These are phyloP conservation scores for Sebastes cheni DNA, from an alignment of 2,797 vertebrate species.

Conservation along the genomic window DNA sequence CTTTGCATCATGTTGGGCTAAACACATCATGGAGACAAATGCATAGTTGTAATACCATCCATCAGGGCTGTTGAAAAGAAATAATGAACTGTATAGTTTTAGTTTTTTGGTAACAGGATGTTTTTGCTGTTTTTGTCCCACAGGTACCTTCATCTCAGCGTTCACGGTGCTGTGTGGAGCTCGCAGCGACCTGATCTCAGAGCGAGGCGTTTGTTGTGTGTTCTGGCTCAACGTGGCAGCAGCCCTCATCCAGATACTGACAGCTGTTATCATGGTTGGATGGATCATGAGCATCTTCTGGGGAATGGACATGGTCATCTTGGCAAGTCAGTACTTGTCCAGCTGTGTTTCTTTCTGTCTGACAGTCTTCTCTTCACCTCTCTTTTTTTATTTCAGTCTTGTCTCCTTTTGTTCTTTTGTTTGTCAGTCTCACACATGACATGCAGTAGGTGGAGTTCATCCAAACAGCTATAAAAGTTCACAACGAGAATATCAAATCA, in stretches of 20 bases:
- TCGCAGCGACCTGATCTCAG: conserved; percentile 89
- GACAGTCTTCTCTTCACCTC: neutral
- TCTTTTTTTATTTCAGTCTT: neutral
- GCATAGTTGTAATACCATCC: neutral
- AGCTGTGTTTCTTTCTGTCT: neutral
- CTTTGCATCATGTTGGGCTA: neutral
- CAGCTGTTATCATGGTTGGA: conserved; percentile 96
- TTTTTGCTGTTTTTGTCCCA: neutral
- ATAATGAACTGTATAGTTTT: neutral
- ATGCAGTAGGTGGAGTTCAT: neutral
- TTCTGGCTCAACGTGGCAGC: conserved; percentile 98
- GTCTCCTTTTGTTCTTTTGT: neutral
- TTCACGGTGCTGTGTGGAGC: conserved; percentile 96
- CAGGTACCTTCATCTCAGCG: conserved; percentile 95
- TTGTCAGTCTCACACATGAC: neutral
- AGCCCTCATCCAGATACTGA: conserved; percentile 95
- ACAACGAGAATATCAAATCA: neutral
- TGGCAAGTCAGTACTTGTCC: conserved; percentile 90
- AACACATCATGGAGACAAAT: neutral
- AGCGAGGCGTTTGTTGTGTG: conserved; percentile 93
- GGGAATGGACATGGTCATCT: conserved; percentile 99
- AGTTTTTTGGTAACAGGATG: neutral
- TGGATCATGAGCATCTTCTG: conserved; percentile 99
- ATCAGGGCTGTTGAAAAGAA: neutral
- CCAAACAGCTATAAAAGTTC: neutral